Percentiles rank a stretch among this genome's conserved stretches.
phyloP scores from a whole-genome alignment of 2,113 vertebrate species.

The Tauraco erythrolophus region DNA sequence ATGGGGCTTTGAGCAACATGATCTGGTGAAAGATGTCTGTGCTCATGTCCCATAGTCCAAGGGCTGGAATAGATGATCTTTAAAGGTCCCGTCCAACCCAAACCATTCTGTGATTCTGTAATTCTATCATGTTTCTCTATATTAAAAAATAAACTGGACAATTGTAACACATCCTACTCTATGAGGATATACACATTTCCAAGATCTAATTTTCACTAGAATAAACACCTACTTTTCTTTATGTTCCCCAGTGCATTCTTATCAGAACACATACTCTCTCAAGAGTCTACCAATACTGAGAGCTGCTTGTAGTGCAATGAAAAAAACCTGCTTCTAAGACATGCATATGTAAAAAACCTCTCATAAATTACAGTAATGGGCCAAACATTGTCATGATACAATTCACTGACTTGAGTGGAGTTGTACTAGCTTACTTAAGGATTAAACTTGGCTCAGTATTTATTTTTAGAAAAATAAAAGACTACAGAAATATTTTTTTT shows the following conservation, averaged over 20 bases:
- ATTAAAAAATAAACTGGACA: not conserved
- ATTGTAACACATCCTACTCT: not conserved
- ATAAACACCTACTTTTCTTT: not conserved
- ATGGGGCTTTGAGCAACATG: not conserved
- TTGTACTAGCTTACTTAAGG: not conserved
- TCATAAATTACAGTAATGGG: not conserved
- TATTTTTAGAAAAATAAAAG: conserved; percentile 25
- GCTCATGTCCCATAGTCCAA: not conserved
- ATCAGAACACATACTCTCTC: not conserved
- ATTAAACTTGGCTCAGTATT: conserved; percentile 2
- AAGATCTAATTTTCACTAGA: not conserved
- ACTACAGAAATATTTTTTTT: not conserved
- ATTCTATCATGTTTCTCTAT: not conserved
- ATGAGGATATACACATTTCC: not conserved
- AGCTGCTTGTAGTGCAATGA: not conserved
- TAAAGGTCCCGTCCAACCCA: not conserved
- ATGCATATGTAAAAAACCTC: not conserved
- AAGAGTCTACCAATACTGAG: not conserved
- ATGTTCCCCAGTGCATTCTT: not conserved
- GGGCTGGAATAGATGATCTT: not conserved
- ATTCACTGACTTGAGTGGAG: not conserved
- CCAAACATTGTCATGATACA: not conserved
- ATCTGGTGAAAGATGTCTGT: not conserved
- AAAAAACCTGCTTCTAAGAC: not conserved
- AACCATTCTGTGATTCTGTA: not conserved